phyloP scores from a whole-genome alignment of 1,140 invertebrate genomes.

The Varroa destructor region DNA sequence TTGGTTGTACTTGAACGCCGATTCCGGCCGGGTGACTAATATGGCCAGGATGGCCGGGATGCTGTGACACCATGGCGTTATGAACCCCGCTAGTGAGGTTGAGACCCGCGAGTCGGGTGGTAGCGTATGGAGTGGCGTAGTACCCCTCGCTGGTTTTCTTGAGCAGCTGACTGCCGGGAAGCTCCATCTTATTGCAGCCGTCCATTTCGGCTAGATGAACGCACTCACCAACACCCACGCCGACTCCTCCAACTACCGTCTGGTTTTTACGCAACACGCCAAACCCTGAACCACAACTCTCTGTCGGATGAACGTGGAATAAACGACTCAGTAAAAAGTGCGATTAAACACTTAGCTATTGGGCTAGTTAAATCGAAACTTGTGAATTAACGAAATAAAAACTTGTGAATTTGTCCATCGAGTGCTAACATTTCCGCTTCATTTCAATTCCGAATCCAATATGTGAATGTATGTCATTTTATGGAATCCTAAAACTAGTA shows the following conservation, averaged over 20 bases:
- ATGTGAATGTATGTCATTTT: no score
- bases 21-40: no score
- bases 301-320: neutral
- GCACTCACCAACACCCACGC: conserved; percentile 17
- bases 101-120: conserved; percentile 21
- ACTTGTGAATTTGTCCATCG: no score
- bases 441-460: no score
- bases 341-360: neutral
- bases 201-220: conserved; percentile 25
- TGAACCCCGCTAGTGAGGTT: neutral
- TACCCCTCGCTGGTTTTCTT: conserved; percentile 27
- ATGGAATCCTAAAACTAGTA: no score
- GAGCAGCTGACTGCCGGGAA: conserved; percentile 13
- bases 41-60: no score
- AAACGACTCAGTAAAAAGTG: neutral
- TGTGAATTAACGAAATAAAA: no score
- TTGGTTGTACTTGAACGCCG: no score
- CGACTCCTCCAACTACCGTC: conserved; percentile 26
- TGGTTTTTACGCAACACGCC: conserved; percentile 28
- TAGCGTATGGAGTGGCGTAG: conserved; percentile 29
- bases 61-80: no score
- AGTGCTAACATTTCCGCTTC: no score
- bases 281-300: conserved; percentile 27
- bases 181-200: neutral
- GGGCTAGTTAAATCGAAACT: no score